A percentile compares a stretch with the other conserved stretches of the same genome.
Conservation (phyloP, 1,140 invertebrate genomes). For the Temnothorax nylanderi region DNA sequence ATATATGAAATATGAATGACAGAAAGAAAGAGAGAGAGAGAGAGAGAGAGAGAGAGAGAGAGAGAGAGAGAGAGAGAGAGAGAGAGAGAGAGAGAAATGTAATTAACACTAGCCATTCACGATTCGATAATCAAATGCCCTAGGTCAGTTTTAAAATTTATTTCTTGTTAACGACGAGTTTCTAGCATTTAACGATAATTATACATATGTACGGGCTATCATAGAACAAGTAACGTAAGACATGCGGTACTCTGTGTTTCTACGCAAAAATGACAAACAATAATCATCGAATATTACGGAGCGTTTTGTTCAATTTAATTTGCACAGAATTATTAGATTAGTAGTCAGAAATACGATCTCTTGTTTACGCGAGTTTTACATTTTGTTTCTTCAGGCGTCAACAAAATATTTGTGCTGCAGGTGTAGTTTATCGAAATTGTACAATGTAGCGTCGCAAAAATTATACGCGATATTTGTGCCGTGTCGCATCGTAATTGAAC, state of each 20-base stretch:
- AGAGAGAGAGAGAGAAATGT: not conserved
- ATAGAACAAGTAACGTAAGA: constrained; percentile 49
- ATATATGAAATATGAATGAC: constrained; percentile 27
- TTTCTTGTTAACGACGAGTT: constrained; percentile 54
- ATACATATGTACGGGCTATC: constrained; percentile 33
- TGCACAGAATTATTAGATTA: constrained; percentile 5
- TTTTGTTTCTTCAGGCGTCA: not conserved
- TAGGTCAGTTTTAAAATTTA: constrained; percentile 60
- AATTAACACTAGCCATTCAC: constrained; percentile 23
- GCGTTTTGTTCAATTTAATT: constrained; percentile 65
- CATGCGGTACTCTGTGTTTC: constrained; percentile 33
- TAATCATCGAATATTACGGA: constrained; percentile 32
- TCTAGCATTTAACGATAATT: constrained; percentile 50
- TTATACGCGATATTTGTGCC: not conserved
- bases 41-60: too few species aligned
- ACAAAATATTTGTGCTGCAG: not conserved
- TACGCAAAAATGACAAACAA: constrained; percentile 14
- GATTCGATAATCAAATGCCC: constrained; percentile 65
- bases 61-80: not conserved
- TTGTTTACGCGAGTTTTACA: constrained; percentile 6
- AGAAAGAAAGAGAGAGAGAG: not conserved
- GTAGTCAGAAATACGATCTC: constrained; percentile 20
- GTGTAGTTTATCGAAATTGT: constrained; percentile 15
- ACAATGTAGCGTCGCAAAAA: not conserved
- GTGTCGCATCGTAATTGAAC: constrained; percentile 40